These are phyloP conservation scores for Ramphastos sulfuratus DNA, from an alignment of 2,113 vertebrate genomes.

Conservation along the genomic window DNA sequence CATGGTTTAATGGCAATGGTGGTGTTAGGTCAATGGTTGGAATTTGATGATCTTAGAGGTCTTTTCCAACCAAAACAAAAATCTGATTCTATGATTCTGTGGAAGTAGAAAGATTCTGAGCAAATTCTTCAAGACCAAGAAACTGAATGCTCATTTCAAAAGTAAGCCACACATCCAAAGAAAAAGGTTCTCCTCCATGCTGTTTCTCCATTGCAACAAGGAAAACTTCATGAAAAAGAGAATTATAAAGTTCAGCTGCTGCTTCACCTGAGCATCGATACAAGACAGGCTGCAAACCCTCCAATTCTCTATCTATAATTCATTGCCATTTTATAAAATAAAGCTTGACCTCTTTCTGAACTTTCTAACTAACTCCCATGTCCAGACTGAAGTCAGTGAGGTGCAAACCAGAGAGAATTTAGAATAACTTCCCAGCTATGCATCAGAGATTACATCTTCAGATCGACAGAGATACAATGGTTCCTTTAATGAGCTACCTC, in stretches of 20 bases:
- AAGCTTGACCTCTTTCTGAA: background rate
- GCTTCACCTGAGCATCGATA: background rate
- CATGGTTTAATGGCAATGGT: too few species aligned
- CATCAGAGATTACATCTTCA: background rate
- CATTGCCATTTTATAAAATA: background rate
- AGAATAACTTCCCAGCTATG: accelerated
- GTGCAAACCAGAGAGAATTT: background rate
- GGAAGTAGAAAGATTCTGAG: background rate
- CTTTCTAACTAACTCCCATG: background rate
- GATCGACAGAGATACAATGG: background rate
- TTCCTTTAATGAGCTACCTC: background rate
- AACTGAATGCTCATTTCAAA: background rate
- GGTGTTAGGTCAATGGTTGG: too few species aligned
- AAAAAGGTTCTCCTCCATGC: accelerated
- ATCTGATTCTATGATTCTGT: too few species aligned
- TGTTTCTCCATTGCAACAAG: background rate
- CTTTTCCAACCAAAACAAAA: too few species aligned
- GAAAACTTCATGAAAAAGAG: background rate
- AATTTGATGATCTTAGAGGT: too few species aligned
- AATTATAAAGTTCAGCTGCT: background rate
- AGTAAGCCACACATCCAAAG: background rate
- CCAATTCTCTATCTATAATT: background rate
- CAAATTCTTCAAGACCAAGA: background rate
- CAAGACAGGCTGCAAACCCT: background rate
- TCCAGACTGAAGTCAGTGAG: background rate